Evolutionary conservation across 2,113 vertebrate species (phyloP), one percentile per base, ranked within the genome.

Genomic region (Vulpes ferrilata): DNA sequence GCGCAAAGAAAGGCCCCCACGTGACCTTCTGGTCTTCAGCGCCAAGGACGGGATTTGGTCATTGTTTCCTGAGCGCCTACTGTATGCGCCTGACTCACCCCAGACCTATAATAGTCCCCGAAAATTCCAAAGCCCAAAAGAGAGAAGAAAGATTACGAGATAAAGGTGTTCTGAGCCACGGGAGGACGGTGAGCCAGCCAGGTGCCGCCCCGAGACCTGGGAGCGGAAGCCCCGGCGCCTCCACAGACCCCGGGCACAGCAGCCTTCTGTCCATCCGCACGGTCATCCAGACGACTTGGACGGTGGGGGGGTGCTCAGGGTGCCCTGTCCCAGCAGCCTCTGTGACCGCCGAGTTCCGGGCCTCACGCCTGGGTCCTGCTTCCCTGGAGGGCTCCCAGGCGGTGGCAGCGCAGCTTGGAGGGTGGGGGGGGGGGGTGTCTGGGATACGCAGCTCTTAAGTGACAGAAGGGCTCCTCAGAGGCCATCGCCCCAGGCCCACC

Each of bases 351-450:
- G 6, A 15, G 59, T 19, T 51, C 51, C 0, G 9, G 32, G 23
- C 2, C n/a, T 67, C 23, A 11, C 0, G 8, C 13, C 76, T 17
- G 25, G 22, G 53, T 62, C 59, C 65, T 7, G 10, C 25, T 7
- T 59, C 25, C 74, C 35, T 3, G 3, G n/a, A 79, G 62, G 59
- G 10, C 20, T 57, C 60, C 71, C 22, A 1, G n/a, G 19, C 0
- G 15, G 67, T 9, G 32, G 55, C 4, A 53, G 4, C 3, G 0
- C 10, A 3, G n/a, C 16, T 17, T 8, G 4, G n/a, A 20, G 69
- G 55, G 25, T 0, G 2, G 17, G 55, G 25, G 0, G 2, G 17
- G 7, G 32, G n/a, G 8, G 59, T 27, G 6, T 86, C 27, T 9
- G 20, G n/a, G 73, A 16, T 4, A 15, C 32, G 23, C 25, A 0